phyloP scores from a whole-genome alignment of 2,888 invertebrate species.

The Cosmia trapezina region DNA sequence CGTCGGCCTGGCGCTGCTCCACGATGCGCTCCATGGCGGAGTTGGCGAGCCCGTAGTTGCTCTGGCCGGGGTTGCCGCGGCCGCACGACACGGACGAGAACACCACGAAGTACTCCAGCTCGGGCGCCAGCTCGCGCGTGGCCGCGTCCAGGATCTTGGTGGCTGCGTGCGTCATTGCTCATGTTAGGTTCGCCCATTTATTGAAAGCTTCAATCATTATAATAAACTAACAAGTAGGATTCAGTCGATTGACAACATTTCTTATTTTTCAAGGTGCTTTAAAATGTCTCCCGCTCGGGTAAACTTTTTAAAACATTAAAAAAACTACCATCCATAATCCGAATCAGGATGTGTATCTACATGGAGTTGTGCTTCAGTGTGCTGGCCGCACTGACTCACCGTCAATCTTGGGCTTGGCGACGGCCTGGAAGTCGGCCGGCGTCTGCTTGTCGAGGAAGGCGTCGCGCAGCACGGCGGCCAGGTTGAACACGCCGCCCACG shows the following conservation, averaged over 20 bases:
- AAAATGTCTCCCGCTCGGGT: too few relatives aligned
- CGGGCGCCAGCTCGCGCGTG: slow-evolving; percentile 94
- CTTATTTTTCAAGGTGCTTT: too few relatives aligned
- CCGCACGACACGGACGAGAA: slow-evolving; percentile 99
- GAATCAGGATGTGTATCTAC: too few relatives aligned
- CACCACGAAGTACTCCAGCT: slow-evolving; percentile 97
- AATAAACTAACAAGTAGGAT: neutral
- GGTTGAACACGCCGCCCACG: slow-evolving; percentile 97
- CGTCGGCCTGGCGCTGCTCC: slow-evolving; percentile 95
- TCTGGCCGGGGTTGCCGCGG: slow-evolving; percentile 98
- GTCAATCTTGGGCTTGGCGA: slow-evolving; percentile 96
- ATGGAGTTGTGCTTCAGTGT: too few relatives aligned
- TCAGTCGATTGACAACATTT: too few relatives aligned
- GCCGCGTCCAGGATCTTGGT: slow-evolving; percentile 95
- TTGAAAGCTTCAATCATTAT: too few relatives aligned
- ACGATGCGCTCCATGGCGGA: slow-evolving; percentile 99
- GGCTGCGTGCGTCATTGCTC: slow-evolving; percentile 74
- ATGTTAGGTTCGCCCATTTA: neutral
- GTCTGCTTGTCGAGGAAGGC: slow-evolving; percentile 96
- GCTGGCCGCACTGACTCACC: too few relatives aligned
- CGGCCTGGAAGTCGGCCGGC: slow-evolving; percentile 94
- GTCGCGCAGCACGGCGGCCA: slow-evolving; percentile 97
- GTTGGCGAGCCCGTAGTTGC: slow-evolving; percentile 99
- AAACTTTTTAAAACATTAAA: too few relatives aligned
- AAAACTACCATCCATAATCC: too few relatives aligned